Evolutionary conservation across 2,888 invertebrate species (phyloP).

Genomic region (Girardia tigrina): DNA sequence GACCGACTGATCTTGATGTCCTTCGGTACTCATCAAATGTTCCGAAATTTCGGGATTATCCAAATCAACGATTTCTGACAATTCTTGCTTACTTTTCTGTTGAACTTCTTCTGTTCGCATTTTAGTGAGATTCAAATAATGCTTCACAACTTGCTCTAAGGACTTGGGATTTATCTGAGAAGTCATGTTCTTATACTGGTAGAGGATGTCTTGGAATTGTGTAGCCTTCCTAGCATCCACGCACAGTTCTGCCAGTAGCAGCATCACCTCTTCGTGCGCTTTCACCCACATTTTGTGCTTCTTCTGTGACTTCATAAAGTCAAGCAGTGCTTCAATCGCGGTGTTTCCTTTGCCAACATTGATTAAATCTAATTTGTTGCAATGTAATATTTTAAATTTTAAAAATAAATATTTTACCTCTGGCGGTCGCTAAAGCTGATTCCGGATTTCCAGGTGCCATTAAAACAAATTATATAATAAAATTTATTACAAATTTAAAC

Average conservation of each 20-base stretch:
- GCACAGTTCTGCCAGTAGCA: conserved; percentile 89
- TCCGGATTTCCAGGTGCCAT: no score
- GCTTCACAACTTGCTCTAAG: conserved; percentile 85
- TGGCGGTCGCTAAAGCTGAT: no score
- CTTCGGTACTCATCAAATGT: conserved; percentile 97
- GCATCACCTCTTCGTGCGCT: conserved; percentile 99
- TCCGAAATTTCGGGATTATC: no score
- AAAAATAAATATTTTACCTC: no score
- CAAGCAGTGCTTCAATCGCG: conserved; percentile 89
- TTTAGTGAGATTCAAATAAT: conserved; percentile 84
- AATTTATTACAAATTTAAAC: no score
- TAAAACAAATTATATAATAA: no score
- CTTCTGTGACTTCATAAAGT: conserved; percentile 81
- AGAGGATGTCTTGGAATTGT: conserved; percentile 93
- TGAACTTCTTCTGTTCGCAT: conserved; percentile 83
- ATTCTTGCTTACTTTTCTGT: conserved; percentile 79
- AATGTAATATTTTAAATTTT: no score
- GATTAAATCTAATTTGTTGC: no score
- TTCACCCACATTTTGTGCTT: conserved; percentile 82
- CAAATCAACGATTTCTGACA: no score
- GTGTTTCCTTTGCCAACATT: conserved; percentile 91
- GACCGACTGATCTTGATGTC: conserved; percentile 81
- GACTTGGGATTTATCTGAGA: conserved; percentile 90
- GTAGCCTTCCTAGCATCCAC: conserved; percentile 94
- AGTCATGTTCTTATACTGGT: conserved; percentile 94